These are phyloP conservation scores for Poicephalus meyeri DNA, from an alignment of 2,113 vertebrate species.

Conservation along the genomic window DNA sequence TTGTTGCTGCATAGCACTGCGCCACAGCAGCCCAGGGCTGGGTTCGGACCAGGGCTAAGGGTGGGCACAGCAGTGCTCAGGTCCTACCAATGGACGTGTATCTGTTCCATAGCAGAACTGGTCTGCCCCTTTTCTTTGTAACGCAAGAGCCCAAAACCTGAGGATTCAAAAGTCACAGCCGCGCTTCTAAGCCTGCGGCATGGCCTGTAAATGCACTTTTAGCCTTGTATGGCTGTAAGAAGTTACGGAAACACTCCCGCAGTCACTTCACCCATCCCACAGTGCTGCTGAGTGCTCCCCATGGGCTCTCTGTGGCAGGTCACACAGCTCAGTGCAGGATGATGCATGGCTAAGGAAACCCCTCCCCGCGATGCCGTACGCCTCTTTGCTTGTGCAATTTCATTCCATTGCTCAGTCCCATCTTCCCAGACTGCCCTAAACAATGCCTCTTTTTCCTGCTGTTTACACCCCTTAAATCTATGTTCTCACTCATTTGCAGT, in stretches of 20 bases:
- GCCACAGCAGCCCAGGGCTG: background rate
- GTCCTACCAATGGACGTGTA: accelerated
- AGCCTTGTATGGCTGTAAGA: background rate
- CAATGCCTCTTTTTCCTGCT: background rate
- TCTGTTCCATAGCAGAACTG: accelerated
- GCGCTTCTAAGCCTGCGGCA: background rate
- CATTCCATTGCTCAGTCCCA: background rate
- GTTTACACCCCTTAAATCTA: background rate
- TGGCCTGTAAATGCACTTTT: background rate
- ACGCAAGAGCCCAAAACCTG: background rate
- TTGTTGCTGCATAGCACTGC: accelerated
- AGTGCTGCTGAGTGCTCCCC: background rate
- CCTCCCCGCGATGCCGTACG: accelerated
- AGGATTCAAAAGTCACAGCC: background rate
- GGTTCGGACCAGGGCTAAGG: background rate
- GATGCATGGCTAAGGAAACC: background rate
- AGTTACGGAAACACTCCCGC: background rate
- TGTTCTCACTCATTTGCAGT: background rate
- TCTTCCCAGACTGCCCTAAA: background rate
- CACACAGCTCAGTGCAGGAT: background rate
- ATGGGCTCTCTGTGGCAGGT: too few species aligned
- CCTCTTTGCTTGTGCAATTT: background rate
- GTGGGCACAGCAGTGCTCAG: accelerated
- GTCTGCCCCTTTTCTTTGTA: background rate
- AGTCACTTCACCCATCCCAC: background rate